phyloP scores from a whole-genome alignment of 2,888 invertebrate genomes.

The Eristalis tenax region DNA sequence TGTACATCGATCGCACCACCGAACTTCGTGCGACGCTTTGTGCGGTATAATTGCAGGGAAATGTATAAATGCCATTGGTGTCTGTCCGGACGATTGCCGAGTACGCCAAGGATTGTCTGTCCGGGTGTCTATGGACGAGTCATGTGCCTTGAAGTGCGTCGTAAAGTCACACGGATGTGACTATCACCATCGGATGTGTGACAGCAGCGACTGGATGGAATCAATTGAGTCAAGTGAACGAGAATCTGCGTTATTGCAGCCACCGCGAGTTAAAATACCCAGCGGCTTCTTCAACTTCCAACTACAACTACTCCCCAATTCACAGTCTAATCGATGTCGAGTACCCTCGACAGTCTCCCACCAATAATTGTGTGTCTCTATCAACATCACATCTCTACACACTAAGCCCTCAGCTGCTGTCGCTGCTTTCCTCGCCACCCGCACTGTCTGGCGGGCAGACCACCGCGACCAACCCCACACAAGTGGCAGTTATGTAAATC shows the following conservation, averaged over 20 bases:
- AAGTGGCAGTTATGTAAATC: slow-evolving; percentile 37
- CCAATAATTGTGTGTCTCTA: background rate
- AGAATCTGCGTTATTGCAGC: background rate
- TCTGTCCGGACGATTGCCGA: background rate
- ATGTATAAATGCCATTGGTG: no score
- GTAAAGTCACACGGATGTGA: no score
- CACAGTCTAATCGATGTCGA: background rate
- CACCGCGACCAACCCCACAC: background rate
- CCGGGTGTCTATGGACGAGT: no score
- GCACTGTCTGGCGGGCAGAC: background rate
- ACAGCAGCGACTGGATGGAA: no score
- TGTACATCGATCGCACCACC: background rate
- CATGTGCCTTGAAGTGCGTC: no score
- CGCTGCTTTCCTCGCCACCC: background rate
- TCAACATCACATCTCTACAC: background rate
- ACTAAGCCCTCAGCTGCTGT: background rate
- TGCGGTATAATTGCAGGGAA: background rate
- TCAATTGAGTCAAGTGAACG: no score
- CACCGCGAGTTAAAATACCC: background rate
- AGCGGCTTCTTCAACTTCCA: background rate
- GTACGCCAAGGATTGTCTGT: no score
- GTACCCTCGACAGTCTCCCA: background rate
- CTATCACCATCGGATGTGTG: no score
- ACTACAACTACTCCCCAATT: background rate
- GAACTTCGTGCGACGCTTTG: no score